Evolutionary conservation across 2,888 invertebrate species (phyloP).

Genomic region (Loripinus fragilis): DNA sequence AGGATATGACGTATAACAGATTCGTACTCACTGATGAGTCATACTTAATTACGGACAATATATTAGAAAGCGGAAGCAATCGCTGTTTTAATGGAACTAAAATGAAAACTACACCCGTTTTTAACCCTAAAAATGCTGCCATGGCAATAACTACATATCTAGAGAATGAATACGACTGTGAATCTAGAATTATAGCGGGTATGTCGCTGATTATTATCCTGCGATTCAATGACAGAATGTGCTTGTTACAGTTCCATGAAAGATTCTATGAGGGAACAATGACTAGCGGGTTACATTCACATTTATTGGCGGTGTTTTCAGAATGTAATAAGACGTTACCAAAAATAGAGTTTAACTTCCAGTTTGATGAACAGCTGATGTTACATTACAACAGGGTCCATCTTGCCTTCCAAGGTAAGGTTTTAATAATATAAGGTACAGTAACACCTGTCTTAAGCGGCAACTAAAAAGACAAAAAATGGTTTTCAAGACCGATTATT

Average conservation of each 20-base stretch:
- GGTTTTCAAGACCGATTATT: too few species aligned
- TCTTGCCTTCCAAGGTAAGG: conserved; percentile 18
- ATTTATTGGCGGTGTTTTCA: conserved; percentile 2
- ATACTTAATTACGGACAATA: not conserved
- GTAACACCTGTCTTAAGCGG: too few species aligned
- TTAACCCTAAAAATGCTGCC: not conserved
- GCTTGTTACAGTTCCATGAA: conserved; percentile 5
- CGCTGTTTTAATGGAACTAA: not conserved
- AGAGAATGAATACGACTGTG: conserved; percentile 8
- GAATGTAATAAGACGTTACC: not conserved
- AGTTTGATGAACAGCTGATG: not conserved
- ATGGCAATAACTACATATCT: not conserved
- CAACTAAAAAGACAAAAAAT: too few species aligned
- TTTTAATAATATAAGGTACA: too few species aligned
- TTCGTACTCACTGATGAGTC: not conserved
- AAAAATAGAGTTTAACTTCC: conserved; percentile 9
- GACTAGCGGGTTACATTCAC: not conserved
- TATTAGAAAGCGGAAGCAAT: not conserved
- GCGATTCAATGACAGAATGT: not conserved
- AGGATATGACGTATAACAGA: not conserved
- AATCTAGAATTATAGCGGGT: not conserved
- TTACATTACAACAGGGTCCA: conserved; percentile 8
- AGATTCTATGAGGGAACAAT: conserved; percentile 7
- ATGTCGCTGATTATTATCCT: not conserved
- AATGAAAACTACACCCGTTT: not conserved